Evolutionary conservation across 2,797 vertebrate genomes (phyloP).

Genomic region (Euthynnus affinis): DNA sequence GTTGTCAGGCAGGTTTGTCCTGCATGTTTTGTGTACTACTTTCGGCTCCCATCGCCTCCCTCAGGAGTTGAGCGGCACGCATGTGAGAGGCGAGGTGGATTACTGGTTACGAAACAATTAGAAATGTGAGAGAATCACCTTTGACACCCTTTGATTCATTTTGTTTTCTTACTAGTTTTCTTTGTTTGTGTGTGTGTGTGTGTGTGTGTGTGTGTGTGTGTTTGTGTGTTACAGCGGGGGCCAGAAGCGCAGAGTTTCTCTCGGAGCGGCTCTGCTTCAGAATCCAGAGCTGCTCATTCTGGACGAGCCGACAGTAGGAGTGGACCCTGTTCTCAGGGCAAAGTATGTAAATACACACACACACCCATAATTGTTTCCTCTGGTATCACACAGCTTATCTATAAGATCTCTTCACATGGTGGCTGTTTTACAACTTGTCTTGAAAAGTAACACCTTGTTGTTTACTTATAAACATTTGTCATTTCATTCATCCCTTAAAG

Average conservation of each 20-base stretch:
- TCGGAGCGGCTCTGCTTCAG: slow-evolving; percentile 87
- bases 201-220: slow-evolving; percentile 27
- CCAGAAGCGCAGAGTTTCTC: slow-evolving; percentile 85
- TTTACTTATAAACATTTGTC: background rate
- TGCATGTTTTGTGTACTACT: slow-evolving; percentile 50
- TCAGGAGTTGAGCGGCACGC: slow-evolving; percentile 27
- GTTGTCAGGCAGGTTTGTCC: slow-evolving; percentile 65
- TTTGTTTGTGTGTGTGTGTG: slow-evolving; percentile 31
- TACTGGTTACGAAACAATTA: background rate
- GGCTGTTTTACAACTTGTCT: background rate
- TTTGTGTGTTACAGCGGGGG: slow-evolving; percentile 80
- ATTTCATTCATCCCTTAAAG: background rate
- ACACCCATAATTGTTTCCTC: background rate
- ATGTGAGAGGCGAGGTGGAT: background rate
- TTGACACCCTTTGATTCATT: background rate
- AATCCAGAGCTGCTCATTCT: slow-evolving; percentile 88
- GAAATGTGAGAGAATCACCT: slow-evolving; percentile 10
- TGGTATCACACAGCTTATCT: background rate
- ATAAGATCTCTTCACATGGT: background rate
- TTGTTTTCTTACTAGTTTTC: background rate
- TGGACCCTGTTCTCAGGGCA: slow-evolving; percentile 87
- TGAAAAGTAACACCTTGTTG: background rate
- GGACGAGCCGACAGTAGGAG: slow-evolving; percentile 89
- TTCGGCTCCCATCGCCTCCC: slow-evolving; percentile 2
- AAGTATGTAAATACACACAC: slow-evolving; percentile 73